Base-by-base conservation (phyloP, 2,113 vertebrate species). In the Oryzias celebensis region DNA sequence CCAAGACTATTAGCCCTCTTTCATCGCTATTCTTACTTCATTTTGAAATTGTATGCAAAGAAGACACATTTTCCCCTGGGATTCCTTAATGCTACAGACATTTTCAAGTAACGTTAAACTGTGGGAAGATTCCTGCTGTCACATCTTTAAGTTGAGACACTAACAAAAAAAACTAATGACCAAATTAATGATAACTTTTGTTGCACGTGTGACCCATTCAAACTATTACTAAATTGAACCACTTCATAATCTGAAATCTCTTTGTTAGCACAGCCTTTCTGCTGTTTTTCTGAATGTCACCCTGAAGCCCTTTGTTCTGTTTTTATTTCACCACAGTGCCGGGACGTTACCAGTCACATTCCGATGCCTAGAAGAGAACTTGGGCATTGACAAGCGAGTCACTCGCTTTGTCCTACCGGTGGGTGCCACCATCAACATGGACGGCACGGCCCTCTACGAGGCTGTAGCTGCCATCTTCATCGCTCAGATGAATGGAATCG, bases 401-500 rank as follows among this genome's bases (percentile, higher is more conserved):
- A 99, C 97, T 0, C 92, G 97, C 23, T 99, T 99, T 1, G 97
- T 99, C 58, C 96, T 99, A 66, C 97, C 97, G 0, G 97, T 99
- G 14, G 97, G 97, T 23, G 97, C 97, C 48, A 99, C 97, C 15
- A 99, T 99, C 76, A 99, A 99, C 85, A 98, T 99, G 97, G 97
- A 99, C 1, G 97, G 97, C 4, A 99, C 97, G 1, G 97, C 97
- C 0, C 95, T 99, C 44, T 99, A 99, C 17, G 97, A 99, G 87
- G 97, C 97, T 0, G 97, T 99, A 72, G 97, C 97, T 0, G 97
- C 97, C 78, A 99, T 99, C 77, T 99, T 99, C 77, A 99, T 99
- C 48, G 97, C 97, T 61, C 97, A 99, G 71, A 99, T 99, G 97
- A 99, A 99, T 5, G 96, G 94, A 6, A 94, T 99, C 14, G 62